Evolutionary conservation across 2,888 invertebrate species (phyloP).

Genomic region (Lasiommata megera): DNA sequence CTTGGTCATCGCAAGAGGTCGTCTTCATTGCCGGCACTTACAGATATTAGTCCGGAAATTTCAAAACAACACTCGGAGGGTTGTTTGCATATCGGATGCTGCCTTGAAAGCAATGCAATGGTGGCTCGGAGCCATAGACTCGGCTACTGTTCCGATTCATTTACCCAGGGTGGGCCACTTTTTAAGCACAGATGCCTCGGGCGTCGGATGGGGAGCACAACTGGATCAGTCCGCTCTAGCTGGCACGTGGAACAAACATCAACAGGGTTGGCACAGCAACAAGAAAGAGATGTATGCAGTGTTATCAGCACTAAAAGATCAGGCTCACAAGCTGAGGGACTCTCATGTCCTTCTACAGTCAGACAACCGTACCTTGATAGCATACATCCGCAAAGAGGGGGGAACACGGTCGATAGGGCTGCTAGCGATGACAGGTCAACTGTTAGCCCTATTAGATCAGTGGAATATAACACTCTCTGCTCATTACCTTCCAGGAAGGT

Average conservation of each 20-base stretch:
- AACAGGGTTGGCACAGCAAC: slow-evolving; percentile 34
- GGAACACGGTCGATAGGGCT: slow-evolving; percentile 36
- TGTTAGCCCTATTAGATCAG: slow-evolving; percentile 26
- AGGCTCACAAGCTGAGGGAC: slow-evolving; percentile 11
- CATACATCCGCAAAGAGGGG: slow-evolving; percentile 40
- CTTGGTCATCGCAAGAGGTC: not conserved
- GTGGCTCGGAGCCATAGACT: not conserved
- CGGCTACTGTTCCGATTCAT: not conserved
- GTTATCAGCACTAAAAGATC: slow-evolving; percentile 17
- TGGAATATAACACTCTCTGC: slow-evolving; percentile 9
- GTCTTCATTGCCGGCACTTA: not conserved
- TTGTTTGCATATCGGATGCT: not conserved
- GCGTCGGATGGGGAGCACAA: slow-evolving; percentile 30
- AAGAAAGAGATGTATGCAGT: slow-evolving; percentile 36
- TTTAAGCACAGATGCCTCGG: not conserved
- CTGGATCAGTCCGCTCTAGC: slow-evolving; percentile 24
- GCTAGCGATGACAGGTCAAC: slow-evolving; percentile 28
- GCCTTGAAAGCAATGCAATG: not conserved
- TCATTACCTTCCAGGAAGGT: not conserved
- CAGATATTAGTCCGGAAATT: not conserved
- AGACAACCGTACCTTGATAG: slow-evolving; percentile 38
- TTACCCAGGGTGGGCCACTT: not conserved
- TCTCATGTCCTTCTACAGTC: slow-evolving; percentile 24
- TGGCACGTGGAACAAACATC: slow-evolving; percentile 25
- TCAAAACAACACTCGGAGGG: not conserved